A percentile compares a stretch with the other conserved stretches of the same genome.
Evolutionary conservation across 2,797 vertebrate genomes (phyloP).

Genomic region (Silurus lanzhouensis): DNA sequence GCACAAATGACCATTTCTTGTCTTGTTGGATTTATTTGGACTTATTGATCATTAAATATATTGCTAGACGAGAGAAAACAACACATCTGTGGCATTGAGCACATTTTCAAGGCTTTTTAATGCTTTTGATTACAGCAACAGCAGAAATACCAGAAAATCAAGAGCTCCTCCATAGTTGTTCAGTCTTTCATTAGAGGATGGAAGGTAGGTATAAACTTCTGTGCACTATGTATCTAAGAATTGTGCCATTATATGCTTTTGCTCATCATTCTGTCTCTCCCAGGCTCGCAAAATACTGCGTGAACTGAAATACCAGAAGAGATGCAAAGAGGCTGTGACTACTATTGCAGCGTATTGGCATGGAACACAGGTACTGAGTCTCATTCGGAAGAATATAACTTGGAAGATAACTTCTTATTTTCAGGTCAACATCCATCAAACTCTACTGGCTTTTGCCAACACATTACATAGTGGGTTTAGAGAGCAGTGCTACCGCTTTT

Average conservation of each 20-base stretch:
- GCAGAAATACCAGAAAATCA: slow-evolving; percentile 87
- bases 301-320: slow-evolving; percentile 92
- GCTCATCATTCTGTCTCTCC: slow-evolving; percentile 21
- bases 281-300: slow-evolving; percentile 90
- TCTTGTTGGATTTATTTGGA: neutral
- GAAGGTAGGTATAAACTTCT: slow-evolving; percentile 81
- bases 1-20: neutral
- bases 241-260: slow-evolving; percentile 4
- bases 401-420: slow-evolving; percentile 13
- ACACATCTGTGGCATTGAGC: neutral
- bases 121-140: slow-evolving; percentile 82
- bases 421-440: slow-evolving; percentile 12
- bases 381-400: slow-evolving; percentile 3
- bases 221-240: neutral
- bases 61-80: neutral
- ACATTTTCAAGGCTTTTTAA: neutral
- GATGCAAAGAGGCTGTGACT: slow-evolving; percentile 88
- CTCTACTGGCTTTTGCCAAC: slow-evolving; percentile 3
- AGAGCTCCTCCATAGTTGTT: slow-evolving; percentile 84
- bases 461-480: slow-evolving; percentile 35
- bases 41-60: neutral
- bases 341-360: slow-evolving; percentile 93
- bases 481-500: slow-evolving; percentile 58
- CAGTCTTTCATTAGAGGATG: slow-evolving; percentile 96
- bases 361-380: slow-evolving; percentile 86